Percentiles rank a stretch among this genome's conserved stretches.
These are phyloP conservation scores for Tachystola acroxantha DNA, from an alignment of 2,888 invertebrate species.

Conservation along the genomic window DNA sequence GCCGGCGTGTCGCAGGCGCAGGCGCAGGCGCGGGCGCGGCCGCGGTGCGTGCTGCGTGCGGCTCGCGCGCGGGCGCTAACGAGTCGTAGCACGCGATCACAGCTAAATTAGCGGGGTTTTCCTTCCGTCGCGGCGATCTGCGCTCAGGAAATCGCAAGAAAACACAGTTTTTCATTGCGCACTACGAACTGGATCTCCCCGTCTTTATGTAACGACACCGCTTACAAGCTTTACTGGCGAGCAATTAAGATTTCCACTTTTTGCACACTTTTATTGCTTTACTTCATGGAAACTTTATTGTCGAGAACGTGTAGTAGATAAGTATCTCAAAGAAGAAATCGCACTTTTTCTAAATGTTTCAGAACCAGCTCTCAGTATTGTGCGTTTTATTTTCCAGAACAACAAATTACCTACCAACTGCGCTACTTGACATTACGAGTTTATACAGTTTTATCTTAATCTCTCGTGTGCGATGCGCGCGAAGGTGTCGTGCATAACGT, in stretches of 20 bases:
- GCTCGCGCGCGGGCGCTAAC: conserved; percentile 44
- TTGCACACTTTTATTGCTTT: conserved; percentile 72
- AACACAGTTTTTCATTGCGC: conserved; percentile 66
- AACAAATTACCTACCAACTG: conserved; percentile 51
- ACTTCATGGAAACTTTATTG: conserved; percentile 77
- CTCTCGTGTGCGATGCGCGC: conserved; percentile 25
- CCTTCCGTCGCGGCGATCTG: conserved; percentile 66
- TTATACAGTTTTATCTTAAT: conserved; percentile 49
- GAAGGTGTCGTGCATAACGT: conserved; percentile 29
- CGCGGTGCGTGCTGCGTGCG: conserved; percentile 7
- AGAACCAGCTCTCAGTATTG: conserved; percentile 52
- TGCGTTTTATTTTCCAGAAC: conserved; percentile 50
- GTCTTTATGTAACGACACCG: conserved; percentile 67
- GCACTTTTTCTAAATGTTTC: conserved; percentile 70
- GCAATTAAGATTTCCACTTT: conserved; percentile 77
- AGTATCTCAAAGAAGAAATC: conserved; percentile 72
- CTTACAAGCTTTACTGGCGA: conserved; percentile 61
- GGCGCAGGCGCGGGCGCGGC: conserved; percentile 10
- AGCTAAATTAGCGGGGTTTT: conserved; percentile 66
- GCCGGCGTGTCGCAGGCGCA: conserved; percentile 15
- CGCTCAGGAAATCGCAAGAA: conserved; percentile 71
- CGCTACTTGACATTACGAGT: conserved; percentile 46
- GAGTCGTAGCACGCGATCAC: conserved; percentile 62
- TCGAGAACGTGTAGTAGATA: conserved; percentile 69
- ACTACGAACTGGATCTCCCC: conserved; percentile 64